A percentile compares a stretch with the other conserved stretches of the same genome.
These are phyloP conservation scores for Brachionus sp. DNA, from an alignment of 1,140 invertebrate species.

Conservation along the genomic window DNA sequence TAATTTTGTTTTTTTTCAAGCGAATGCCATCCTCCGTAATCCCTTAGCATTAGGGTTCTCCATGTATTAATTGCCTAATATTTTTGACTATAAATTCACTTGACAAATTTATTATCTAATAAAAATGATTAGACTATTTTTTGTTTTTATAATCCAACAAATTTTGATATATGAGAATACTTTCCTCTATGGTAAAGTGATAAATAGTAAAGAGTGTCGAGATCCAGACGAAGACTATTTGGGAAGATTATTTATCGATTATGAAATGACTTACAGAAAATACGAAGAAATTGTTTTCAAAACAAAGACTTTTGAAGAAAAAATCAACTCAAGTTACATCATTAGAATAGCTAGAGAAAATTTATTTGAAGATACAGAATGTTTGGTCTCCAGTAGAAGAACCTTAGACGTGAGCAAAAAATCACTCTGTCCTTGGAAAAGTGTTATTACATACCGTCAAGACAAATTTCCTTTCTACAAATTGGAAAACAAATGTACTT, in stretches of 20 bases:
- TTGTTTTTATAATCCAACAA: background rate
- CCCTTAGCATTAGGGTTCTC: background rate
- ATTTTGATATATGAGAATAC: background rate
- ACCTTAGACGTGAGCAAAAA: background rate
- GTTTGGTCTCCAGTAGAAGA: background rate
- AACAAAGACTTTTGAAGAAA: background rate
- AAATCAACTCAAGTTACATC: background rate
- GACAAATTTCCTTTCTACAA: slow-evolving; percentile 19
- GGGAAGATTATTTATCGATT: background rate
- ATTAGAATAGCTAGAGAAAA: background rate
- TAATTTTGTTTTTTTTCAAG: background rate
- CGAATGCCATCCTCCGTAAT: background rate
- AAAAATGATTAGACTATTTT: slow-evolving; percentile 7
- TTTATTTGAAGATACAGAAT: slow-evolving; percentile 19
- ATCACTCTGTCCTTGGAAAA: slow-evolving; percentile 25
- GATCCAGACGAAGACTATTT: slow-evolving; percentile 12
- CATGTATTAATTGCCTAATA: background rate
- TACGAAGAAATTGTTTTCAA: slow-evolving; percentile 2
- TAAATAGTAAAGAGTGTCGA: background rate
- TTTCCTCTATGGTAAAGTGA: background rate
- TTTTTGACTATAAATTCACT: background rate
- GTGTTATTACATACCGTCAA: background rate
- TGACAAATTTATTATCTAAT: background rate
- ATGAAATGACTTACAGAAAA: background rate
- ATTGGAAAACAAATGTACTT: background rate